phyloP scores from a whole-genome alignment of 2,888 invertebrate genomes.

The Monochamus alternatus region DNA sequence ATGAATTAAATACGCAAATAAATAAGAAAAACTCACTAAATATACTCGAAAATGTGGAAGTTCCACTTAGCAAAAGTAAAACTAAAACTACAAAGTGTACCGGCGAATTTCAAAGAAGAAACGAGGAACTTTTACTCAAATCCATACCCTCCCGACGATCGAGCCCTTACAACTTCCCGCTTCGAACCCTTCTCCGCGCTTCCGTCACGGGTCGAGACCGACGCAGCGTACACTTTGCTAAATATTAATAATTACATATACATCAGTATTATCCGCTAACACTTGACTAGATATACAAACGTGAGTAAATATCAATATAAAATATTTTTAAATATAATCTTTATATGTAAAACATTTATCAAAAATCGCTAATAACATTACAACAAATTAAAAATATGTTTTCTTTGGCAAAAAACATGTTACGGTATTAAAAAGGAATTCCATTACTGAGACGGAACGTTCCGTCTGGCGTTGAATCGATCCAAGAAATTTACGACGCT shows the following conservation, averaged over 20 bases:
- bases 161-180: not conserved
- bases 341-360: constrained; percentile 48
- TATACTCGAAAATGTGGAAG: not conserved
- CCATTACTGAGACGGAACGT: constrained; percentile 5
- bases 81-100: constrained; percentile 16
- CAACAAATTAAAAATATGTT: constrained; percentile 46
- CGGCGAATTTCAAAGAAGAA: not conserved
- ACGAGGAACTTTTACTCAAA: not conserved
- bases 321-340: constrained; percentile 51
- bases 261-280: constrained; percentile 44
- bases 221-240: constrained; percentile 36
- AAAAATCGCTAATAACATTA: constrained; percentile 48
- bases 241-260: constrained; percentile 39
- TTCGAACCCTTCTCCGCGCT: not conserved
- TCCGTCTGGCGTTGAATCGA: not conserved
- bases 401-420: constrained; percentile 52
- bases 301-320: constrained; percentile 57
- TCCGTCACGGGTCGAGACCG: not conserved
- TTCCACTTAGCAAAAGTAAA: constrained; percentile 9
- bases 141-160: not conserved
- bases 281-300: constrained; percentile 57
- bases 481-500: not conserved
- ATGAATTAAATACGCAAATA: constrained; percentile 2
- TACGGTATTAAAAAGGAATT: constrained; percentile 39
- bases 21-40: not conserved